phyloP scores from a whole-genome alignment of 2,797 vertebrate genomes.

The Ceryle rudis region DNA sequence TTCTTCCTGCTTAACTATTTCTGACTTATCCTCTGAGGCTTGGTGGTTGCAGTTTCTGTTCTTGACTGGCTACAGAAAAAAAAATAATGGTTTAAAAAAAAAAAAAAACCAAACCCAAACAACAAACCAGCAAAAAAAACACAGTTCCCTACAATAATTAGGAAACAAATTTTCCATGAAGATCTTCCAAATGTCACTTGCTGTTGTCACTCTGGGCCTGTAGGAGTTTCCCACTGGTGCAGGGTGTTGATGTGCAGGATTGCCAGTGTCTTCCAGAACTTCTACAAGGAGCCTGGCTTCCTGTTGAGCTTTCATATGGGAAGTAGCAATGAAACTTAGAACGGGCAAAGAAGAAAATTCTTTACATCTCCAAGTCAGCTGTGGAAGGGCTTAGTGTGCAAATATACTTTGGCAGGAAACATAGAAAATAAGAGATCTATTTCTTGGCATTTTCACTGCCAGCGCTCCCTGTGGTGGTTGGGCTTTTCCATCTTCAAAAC shows the following conservation, averaged over 20 bases:
- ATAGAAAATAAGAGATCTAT: neutral
- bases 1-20: neutral
- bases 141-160: neutral
- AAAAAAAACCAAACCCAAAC: neutral
- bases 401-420: conserved; percentile 25
- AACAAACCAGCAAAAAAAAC: neutral
- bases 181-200: neutral
- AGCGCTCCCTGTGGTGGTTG: neutral
- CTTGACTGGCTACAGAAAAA: neutral
- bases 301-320: neutral
- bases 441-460: neutral
- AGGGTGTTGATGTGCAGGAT: neutral
- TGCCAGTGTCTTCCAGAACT: neutral
- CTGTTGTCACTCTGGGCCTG: neutral
- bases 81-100: neutral
- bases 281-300: neutral
- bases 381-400: neutral
- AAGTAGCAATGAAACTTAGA: neutral
- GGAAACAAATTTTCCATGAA: neutral
- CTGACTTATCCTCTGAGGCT: neutral
- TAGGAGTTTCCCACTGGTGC: neutral
- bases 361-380: neutral
- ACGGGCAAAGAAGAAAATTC: neutral
- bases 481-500: neutral
- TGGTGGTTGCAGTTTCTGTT: neutral